These are phyloP conservation scores for Eulemur albifrons DNA, from an alignment of 2,797 vertebrate species.

Conservation along the genomic window DNA sequence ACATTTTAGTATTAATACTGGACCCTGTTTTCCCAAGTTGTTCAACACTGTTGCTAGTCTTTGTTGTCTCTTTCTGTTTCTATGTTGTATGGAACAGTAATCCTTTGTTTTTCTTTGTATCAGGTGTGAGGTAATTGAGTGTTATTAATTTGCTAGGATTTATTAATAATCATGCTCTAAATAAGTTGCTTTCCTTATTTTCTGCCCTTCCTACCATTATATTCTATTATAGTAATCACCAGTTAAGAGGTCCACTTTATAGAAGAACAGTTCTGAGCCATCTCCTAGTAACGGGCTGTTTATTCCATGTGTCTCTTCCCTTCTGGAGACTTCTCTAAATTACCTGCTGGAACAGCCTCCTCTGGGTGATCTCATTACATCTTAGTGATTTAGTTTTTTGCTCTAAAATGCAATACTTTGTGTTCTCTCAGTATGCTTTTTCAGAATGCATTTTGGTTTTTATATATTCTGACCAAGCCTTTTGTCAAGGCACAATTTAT, in stretches of 20 bases:
- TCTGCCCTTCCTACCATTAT: background rate
- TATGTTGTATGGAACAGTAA: background rate
- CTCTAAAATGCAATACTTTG: background rate
- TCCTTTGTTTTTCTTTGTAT: background rate
- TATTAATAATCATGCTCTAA: background rate
- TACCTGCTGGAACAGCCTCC: no score
- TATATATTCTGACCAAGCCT: background rate
- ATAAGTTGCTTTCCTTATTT: background rate
- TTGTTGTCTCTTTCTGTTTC: background rate
- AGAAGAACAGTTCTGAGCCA: background rate
- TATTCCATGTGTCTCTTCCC: accelerated
- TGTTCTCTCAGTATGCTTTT: background rate
- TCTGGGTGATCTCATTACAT: background rate
- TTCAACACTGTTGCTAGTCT: background rate
- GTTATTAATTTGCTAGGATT: background rate
- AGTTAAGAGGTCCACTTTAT: background rate
- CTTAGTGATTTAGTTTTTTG: background rate
- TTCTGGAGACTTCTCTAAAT: background rate
- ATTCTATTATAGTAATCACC: background rate
- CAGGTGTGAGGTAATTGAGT: background rate
- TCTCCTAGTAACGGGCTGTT: accelerated
- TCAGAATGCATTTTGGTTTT: background rate
- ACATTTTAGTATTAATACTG: background rate
- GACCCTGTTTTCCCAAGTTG: accelerated
- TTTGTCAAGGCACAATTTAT: no score